Conservation (phyloP, 2,113 vertebrate species). For the Neotragus moschatus region DNA sequence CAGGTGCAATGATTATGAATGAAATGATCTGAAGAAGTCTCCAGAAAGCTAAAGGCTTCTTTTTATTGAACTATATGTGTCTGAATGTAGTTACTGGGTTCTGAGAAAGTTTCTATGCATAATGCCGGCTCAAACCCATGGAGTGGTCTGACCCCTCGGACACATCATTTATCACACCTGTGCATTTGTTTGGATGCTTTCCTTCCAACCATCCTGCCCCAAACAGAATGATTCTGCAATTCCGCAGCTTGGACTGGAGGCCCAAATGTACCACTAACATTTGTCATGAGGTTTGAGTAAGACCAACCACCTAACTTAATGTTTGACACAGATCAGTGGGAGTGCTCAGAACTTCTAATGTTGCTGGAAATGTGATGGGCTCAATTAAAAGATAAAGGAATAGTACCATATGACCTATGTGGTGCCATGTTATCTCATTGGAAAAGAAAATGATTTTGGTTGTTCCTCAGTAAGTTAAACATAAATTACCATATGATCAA, state of each 20-base stretch:
- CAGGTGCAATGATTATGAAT: not conserved
- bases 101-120: not conserved
- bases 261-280: not conserved
- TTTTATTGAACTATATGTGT: not conserved
- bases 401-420: not conserved
- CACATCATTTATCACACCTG: not conserved
- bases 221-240: not conserved
- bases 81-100: not conserved
- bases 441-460: not conserved
- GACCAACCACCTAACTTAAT: not conserved
- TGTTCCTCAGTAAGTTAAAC: not conserved
- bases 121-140: not conserved
- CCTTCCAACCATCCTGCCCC: not conserved
- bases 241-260: not conserved
- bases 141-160: not conserved
- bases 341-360: not conserved
- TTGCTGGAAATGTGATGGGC: not conserved
- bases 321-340: not conserved
- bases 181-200: not conserved
- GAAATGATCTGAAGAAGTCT: not conserved
- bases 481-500: not conserved
- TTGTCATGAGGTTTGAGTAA: not conserved
- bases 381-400: not conserved
- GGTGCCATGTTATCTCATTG: not conserved
- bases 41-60: not conserved